Evolutionary conservation across 2,797 vertebrate genomes (phyloP).

Genomic region (Epinephelus awoara): DNA sequence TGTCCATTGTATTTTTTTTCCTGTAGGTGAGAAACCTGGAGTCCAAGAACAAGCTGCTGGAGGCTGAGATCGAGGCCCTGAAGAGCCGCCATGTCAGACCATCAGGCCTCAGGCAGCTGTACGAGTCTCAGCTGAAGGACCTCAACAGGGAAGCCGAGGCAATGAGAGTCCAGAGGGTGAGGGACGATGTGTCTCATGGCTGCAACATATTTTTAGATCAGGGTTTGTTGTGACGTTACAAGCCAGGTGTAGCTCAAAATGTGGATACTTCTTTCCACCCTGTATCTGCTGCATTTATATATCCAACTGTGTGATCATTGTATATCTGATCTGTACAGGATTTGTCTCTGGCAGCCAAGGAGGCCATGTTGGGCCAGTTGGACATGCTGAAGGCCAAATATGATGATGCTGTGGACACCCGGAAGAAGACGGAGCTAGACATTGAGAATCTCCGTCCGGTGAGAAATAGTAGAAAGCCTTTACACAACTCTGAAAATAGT

Average conservation of each 20-base stretch:
- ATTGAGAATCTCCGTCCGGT: conserved; percentile 87
- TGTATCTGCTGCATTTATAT: background rate
- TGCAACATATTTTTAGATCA: background rate
- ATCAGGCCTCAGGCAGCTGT: conserved; percentile 80
- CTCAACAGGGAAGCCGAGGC: conserved; percentile 80
- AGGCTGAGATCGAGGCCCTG: conserved; percentile 78
- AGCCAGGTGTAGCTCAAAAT: background rate
- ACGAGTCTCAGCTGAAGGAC: conserved; percentile 82
- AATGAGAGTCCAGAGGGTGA: conserved; percentile 82
- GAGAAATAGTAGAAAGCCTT: conserved; percentile 35
- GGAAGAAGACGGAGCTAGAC: conserved; percentile 83
- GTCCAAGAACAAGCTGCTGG: conserved; percentile 79
- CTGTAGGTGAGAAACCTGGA: conserved; percentile 82
- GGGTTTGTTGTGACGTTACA: background rate
- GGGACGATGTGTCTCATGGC: background rate
- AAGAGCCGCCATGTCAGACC: conserved; percentile 70
- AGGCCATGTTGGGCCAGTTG: conserved; percentile 79
- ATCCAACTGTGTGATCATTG: background rate
- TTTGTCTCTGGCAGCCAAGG: conserved; percentile 79
- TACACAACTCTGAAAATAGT: background rate
- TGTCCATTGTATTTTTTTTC: background rate
- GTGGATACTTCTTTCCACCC: background rate
- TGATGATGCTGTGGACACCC: conserved; percentile 80
- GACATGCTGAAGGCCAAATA: conserved; percentile 83
- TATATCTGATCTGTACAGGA: conserved; percentile 73